These are phyloP conservation scores for Seira musarum DNA, from an alignment of 2,888 invertebrate species.

Conservation along the genomic window DNA sequence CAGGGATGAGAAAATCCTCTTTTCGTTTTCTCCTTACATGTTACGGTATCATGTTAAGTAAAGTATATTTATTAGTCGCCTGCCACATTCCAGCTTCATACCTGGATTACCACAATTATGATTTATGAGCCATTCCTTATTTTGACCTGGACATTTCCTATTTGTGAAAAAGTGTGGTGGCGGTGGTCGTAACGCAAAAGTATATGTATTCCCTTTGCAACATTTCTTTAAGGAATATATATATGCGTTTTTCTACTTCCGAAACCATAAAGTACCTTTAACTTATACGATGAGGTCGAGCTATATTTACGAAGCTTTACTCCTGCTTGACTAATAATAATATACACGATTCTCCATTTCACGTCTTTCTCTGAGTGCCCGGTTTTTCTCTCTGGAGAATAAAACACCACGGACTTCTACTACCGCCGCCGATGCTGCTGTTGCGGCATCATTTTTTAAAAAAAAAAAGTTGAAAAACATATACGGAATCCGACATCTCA, in stretches of 20 bases:
- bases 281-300: neutral
- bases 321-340: conserved; percentile 23
- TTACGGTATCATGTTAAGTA: conserved; percentile 36
- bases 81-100: conserved; percentile 55
- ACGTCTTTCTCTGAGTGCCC: conserved; percentile 53
- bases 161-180: conserved; percentile 19
- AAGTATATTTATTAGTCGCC: conserved; percentile 56
- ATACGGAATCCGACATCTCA: neutral
- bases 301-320: neutral
- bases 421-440: neutral
- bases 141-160: conserved; percentile 60
- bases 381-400: conserved; percentile 56
- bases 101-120: conserved; percentile 61
- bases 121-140: conserved; percentile 59
- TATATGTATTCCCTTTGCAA: conserved; percentile 51
- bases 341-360: conserved; percentile 55
- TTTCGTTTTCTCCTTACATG: conserved; percentile 20
- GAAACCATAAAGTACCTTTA: neutral
- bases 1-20: conserved; percentile 9
- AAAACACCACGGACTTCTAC: conserved; percentile 52
- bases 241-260: neutral
- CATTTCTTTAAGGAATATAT: conserved; percentile 16
- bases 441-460: conserved; percentile 46
- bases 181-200: neutral
- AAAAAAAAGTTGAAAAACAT: conserved; percentile 36